These are phyloP conservation scores for Atherinomorus stipes DNA, from an alignment of 2,113 vertebrate genomes.

Conservation along the genomic window DNA sequence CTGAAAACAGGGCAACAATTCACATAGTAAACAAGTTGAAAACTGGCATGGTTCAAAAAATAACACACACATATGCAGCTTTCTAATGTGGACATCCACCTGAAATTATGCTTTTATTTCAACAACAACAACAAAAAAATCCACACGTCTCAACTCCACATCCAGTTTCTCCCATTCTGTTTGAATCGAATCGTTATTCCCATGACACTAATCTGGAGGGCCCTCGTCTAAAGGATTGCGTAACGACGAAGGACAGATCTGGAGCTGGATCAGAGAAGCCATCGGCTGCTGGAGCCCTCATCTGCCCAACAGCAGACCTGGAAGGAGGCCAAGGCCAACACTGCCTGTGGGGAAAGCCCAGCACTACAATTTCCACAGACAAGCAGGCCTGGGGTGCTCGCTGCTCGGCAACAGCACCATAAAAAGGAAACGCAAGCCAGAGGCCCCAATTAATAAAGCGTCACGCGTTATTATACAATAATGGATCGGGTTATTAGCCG, in stretches of 20 bases:
- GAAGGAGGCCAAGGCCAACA: conserved; percentile 32
- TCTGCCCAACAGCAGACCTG: conserved; percentile 23
- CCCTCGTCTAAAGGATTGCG: background rate
- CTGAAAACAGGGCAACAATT: conserved; percentile 14
- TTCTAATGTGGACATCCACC: too few relatives aligned
- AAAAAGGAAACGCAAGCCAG: background rate
- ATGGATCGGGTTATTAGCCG: background rate
- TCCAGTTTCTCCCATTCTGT: background rate
- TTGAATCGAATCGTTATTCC: background rate
- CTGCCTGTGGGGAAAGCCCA: background rate
- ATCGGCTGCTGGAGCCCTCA: background rate
- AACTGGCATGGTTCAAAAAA: background rate
- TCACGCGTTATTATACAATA: background rate
- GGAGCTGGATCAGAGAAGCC: conserved; percentile 32
- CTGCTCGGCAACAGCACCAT: background rate
- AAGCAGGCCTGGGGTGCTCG: background rate
- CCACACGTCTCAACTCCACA: background rate
- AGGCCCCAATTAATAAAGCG: background rate
- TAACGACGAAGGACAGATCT: conserved; percentile 3
- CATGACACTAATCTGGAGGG: conserved; percentile 28
- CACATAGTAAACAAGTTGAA: conserved; percentile 45
- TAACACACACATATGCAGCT: background rate
- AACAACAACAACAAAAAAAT: background rate
- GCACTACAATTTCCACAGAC: background rate
- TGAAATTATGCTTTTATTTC: background rate